These are phyloP conservation scores for Okamejei kenojei DNA, from an alignment of 2,797 vertebrate species.

Conservation along the genomic window DNA sequence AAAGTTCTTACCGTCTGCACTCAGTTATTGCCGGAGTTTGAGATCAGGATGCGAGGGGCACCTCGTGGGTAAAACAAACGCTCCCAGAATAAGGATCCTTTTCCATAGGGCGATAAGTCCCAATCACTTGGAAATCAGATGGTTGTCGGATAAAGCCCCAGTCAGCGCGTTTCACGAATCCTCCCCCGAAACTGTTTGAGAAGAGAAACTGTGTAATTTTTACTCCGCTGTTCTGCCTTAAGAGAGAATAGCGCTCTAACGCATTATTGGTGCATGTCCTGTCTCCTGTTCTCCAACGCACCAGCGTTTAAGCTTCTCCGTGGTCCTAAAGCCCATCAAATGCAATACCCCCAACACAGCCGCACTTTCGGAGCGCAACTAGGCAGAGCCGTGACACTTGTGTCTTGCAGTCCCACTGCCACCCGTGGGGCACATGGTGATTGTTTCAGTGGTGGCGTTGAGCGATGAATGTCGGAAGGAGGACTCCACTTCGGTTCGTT, in stretches of 20 bases:
- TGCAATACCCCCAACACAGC: no score
- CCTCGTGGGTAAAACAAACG: background rate
- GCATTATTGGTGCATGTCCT: background rate
- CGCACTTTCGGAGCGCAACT: background rate
- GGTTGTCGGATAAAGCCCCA: background rate
- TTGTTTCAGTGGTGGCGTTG: background rate
- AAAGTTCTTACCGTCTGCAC: slow-evolving; percentile 26
- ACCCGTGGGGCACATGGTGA: background rate
- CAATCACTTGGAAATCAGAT: background rate
- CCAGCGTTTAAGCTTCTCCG: background rate
- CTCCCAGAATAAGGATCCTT: background rate
- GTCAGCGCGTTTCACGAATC: background rate
- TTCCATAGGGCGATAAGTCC: background rate
- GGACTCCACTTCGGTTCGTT: background rate
- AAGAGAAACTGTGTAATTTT: background rate
- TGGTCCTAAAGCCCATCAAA: slow-evolving; percentile 2
- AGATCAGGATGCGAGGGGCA: slow-evolving; percentile 22
- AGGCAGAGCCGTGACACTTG: background rate
- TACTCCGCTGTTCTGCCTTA: background rate
- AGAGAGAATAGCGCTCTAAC: slow-evolving; percentile 22
- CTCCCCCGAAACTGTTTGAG: background rate
- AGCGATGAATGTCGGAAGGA: background rate
- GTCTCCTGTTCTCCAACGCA: slow-evolving; percentile 11
- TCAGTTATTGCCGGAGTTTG: slow-evolving; percentile 21
- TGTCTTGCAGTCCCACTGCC: background rate